Evolutionary conservation across 2,888 invertebrate genomes (phyloP), one percentile per base, ranked within the genome.

Genomic region (Pollenia amentaria): DNA sequence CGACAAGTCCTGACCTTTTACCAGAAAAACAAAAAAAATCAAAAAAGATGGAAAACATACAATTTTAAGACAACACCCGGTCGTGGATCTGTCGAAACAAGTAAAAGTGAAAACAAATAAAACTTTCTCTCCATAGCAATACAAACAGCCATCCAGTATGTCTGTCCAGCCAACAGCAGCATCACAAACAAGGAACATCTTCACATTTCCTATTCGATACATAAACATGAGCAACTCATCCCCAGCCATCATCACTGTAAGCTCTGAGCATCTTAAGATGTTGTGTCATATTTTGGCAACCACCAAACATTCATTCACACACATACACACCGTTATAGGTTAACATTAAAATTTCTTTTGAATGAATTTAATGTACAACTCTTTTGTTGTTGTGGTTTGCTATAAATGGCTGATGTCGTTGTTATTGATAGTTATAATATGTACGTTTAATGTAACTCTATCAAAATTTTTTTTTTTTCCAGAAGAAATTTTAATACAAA

Each of bases 141-240:
- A 40, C 75, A 77, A 9, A 3, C 62, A 77, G n/a, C 11, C 65
- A 65, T 3, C 14, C 18, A 64, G 55, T n/a, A 0, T 29, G 4
- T 29, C 29, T 2, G 29, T 29, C 29, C 0, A 6, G 3, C 21
- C 64, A 40, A 18, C 65, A 51, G 42, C 18, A 53, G 44, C 38
- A 8, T 46, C 72, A 79, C 70, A 78, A 88, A 75, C 87, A 88
- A 88, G 89, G 89, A 89, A 84, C 89, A 89, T 89, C 89, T 89
- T 87, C 82, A 85, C 73, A 85, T 78, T 87, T 88, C 84, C 88
- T 87, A 77, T 85, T 48, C 21, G 76, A 84, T 80, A 70, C 53
- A 76, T 64, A 73, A 69, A 85, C 67, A 81, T 80, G 60, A 78
- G 51, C 73, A 78, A 11, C 79, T 51, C 72, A 73, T 78, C 72